A percentile compares a stretch with the other conserved stretches of the same genome.
phyloP scores from a whole-genome alignment of 2,797 vertebrate species.

The Phrynocephalus forsythii region DNA sequence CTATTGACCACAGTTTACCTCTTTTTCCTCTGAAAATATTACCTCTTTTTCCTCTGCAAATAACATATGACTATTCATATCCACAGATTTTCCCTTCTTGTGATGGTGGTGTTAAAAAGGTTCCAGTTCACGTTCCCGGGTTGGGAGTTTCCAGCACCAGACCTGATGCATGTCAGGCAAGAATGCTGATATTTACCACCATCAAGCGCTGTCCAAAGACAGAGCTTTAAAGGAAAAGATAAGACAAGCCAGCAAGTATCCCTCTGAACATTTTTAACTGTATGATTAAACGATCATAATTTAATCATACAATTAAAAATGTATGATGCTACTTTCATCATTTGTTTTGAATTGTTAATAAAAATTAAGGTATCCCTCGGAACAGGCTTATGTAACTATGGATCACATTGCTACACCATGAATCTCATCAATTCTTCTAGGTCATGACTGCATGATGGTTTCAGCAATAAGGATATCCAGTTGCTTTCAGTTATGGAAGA shows the following conservation, averaged over 20 bases:
- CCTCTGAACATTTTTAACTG: too few relatives aligned
- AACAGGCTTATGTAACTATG: background rate
- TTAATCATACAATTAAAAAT: too few relatives aligned
- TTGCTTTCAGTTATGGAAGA: background rate
- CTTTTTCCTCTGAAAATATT: background rate
- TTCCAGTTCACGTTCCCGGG: background rate
- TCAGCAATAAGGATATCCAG: background rate
- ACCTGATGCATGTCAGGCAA: background rate
- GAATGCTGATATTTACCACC: background rate
- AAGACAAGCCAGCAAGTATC: background rate
- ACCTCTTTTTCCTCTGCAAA: background rate
- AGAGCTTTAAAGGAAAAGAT: background rate
- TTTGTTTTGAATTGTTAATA: too few relatives aligned
- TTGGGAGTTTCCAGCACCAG: background rate
- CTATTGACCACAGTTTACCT: background rate
- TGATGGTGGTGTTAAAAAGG: background rate
- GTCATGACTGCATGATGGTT: too few relatives aligned
- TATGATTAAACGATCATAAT: too few relatives aligned
- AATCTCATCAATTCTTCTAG: background rate
- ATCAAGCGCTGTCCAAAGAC: background rate
- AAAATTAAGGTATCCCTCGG: background rate
- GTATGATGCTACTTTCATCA: too few relatives aligned
- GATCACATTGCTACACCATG: background rate
- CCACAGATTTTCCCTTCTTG: background rate
- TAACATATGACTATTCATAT: background rate